Evolutionary conservation across 2,888 invertebrate species (phyloP).

Genomic region (Chironomus riparius): DNA sequence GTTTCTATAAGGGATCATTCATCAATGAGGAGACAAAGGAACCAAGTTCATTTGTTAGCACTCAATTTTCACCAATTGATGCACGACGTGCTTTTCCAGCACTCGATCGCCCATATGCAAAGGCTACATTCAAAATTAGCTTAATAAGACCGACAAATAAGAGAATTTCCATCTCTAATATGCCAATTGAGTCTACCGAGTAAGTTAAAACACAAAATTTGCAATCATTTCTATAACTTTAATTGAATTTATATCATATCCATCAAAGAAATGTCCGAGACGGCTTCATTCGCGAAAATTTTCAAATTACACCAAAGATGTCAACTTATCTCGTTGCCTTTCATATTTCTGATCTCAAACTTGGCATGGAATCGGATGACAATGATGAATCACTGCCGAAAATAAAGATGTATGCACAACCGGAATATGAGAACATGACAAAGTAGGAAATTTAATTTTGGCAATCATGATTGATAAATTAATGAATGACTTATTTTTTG

Average conservation of each 20-base stretch:
- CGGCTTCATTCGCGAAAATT: constrained; percentile 56
- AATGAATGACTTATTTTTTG: background rate
- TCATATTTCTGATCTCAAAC: constrained; percentile 46
- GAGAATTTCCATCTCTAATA: constrained; percentile 50
- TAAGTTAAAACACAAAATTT: constrained; percentile 30
- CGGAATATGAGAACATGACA: constrained; percentile 39
- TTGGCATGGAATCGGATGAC: constrained; percentile 34
- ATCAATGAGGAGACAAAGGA: constrained; percentile 37
- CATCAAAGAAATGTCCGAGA: constrained; percentile 38
- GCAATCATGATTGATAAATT: background rate
- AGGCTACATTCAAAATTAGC: constrained; percentile 63
- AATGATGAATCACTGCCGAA: constrained; percentile 35
- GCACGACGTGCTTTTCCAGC: constrained; percentile 79
- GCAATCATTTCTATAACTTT: background rate
- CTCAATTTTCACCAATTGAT: constrained; percentile 71
- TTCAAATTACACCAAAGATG: constrained; percentile 57
- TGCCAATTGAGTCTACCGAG: constrained; percentile 45
- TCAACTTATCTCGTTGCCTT: constrained; percentile 66
- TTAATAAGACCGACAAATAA: constrained; percentile 49
- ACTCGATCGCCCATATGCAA: constrained; percentile 76
- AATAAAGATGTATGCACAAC: constrained; percentile 41
- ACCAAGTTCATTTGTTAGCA: constrained; percentile 63
- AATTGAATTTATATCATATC: constrained; percentile 31
- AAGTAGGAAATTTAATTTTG: constrained; percentile 27
- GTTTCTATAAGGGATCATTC: constrained; percentile 47